Base-by-base conservation (phyloP, 2,113 vertebrate species). In the Hiodon tergisus region DNA sequence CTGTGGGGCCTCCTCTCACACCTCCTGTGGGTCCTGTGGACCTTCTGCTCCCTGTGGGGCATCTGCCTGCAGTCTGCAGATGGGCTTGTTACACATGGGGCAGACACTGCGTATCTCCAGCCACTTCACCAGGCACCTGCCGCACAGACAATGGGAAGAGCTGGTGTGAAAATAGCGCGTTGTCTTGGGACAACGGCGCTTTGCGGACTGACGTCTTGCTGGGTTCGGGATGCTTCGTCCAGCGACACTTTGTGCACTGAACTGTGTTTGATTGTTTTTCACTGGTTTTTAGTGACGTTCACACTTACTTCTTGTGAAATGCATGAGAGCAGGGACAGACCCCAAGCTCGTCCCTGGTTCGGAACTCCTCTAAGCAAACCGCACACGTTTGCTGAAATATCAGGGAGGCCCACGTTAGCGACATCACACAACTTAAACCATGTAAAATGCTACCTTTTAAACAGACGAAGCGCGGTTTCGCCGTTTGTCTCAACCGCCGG, bases 291-390 rank as follows among this genome's bases (percentile, higher is more conserved):
- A 59, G 52, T n/a, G 3, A 11, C 5, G 2, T 13, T 31, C 14
- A 5, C 1, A 85, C 92, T 93, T 82, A 93, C 92, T 93, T 93
- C 91, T 92, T 92, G 85, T 93, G 92, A 87, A 93, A 93, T 84
- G 91, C 91, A 62, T 93, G 92, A 14, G 91, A 90, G 77, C 92
- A 93, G 0, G 90, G 90, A 66, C 92, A 93, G 73, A 93, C 88
- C 59, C 90, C 92, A 31, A 93, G 90, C 77, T 93, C 92, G 71
- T 93, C 92, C 70, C 91, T 85, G 77, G 88, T 88, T 84, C 88
- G 86, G 82, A 93, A 93, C 62, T 93, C 92, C 69, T 93, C 92
- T 82, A 93, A 82, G 81, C 92, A 93, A 67, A 93, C 92, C 0
- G 92, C 92, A 76, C 92, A 93, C 58, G 90, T 89, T 88, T 93